A percentile compares a stretch with the other conserved stretches of the same genome.
phyloP scores from a whole-genome alignment of 1,140 invertebrate species.

The Temnothorax curvispinosus region DNA sequence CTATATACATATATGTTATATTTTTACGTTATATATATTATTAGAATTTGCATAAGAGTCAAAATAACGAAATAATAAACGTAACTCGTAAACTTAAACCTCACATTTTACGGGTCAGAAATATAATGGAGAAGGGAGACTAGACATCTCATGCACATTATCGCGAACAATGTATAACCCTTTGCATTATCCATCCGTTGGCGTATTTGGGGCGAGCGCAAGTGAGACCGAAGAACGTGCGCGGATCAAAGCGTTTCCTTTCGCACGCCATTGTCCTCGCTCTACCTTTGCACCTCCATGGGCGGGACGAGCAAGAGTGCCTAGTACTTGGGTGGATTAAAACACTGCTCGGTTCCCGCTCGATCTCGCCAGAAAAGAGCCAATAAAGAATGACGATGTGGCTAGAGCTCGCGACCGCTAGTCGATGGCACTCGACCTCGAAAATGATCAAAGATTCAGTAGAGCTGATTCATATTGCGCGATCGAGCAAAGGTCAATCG shows the following conservation, averaged over 20 bases:
- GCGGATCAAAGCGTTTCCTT: slow-evolving; percentile 57
- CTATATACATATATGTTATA: too few species aligned
- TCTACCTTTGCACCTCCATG: slow-evolving; percentile 30
- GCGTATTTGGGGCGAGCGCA: background rate
- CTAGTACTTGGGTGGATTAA: slow-evolving; percentile 36
- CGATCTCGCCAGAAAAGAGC: slow-evolving; percentile 4
- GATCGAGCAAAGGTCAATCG: slow-evolving; percentile 32
- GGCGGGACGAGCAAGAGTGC: slow-evolving; percentile 11
- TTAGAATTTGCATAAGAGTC: background rate
- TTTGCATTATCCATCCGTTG: slow-evolving; percentile 25
- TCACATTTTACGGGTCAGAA: background rate
- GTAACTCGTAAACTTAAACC: background rate
- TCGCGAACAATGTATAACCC: slow-evolving; percentile 5
- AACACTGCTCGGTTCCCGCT: slow-evolving; percentile 11
- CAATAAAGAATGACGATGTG: slow-evolving; percentile 20
- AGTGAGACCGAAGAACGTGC: slow-evolving; percentile 23
- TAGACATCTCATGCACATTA: slow-evolving; percentile 15
- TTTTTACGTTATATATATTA: background rate
- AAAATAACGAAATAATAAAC: background rate
- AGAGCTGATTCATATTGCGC: slow-evolving; percentile 46
- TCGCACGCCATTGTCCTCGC: slow-evolving; percentile 59
- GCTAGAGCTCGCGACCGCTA: background rate
- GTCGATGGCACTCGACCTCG: slow-evolving; percentile 50
- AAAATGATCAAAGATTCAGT: slow-evolving; percentile 59
- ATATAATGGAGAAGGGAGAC: background rate